A percentile compares a stretch with the other conserved stretches of the same genome.
Conservation (phyloP, 92 coral and sea anemone genomes). For the Isaurus tuberculatus region DNA sequence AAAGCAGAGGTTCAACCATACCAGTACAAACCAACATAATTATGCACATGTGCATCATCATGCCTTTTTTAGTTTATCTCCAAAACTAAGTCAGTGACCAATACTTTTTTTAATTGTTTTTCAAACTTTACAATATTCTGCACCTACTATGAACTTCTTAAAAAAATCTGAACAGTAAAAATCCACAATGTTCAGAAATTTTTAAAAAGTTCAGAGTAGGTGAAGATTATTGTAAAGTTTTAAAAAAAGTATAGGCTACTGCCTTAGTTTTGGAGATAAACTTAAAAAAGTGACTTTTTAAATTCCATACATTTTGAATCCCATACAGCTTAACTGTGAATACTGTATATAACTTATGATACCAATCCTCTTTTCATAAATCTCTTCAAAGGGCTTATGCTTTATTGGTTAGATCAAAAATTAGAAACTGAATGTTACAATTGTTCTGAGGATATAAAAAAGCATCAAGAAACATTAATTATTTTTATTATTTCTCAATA, state of each 20-base stretch:
- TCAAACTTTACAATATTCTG: constrained; percentile 5
- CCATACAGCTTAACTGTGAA: constrained; percentile 17
- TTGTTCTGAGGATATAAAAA: too few relatives aligned
- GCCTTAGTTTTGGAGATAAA: constrained; percentile 9
- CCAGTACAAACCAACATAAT: too few relatives aligned
- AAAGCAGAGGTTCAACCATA: too few relatives aligned
- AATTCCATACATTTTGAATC: constrained; percentile 10
- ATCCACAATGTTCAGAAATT: background rate
- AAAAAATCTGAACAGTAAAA: constrained; percentile 11
- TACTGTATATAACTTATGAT: constrained; percentile 4
- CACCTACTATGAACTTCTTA: constrained; percentile 6
- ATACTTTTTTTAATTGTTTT: constrained; percentile 5
- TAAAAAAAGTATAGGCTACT: background rate
- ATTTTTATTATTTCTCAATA: background rate
- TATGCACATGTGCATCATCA: constrained; percentile 3
- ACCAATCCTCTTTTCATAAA: constrained; percentile 10
- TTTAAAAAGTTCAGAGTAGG: constrained; percentile 9
- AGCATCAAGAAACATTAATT: background rate
- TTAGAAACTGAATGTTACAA: background rate
- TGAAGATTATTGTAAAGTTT: constrained; percentile 3
- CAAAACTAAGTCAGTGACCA: constrained; percentile 8
- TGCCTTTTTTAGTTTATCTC: constrained; percentile 4
- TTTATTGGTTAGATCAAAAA: constrained; percentile 6
- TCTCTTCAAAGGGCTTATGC: constrained; percentile 16
- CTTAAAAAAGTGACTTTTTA: constrained; percentile 10